Percentiles rank a stretch among this genome's conserved stretches.
Conservation (phyloP, 1,140 invertebrate genomes). For the Micrasema minimum region DNA sequence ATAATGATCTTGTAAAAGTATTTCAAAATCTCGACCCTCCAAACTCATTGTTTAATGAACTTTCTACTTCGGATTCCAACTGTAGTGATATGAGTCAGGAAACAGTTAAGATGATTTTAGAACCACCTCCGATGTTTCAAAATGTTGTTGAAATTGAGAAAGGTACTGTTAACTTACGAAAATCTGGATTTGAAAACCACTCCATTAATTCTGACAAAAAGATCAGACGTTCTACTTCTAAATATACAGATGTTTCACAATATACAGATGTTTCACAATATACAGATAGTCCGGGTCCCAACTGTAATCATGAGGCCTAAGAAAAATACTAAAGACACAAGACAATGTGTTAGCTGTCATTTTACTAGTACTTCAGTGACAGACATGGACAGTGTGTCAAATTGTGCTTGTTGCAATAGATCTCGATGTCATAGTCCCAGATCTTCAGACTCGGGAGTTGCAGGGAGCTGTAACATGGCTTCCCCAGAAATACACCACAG, state of each 20-base stretch:
- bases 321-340: constrained; percentile 44
- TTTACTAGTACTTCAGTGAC: constrained; percentile 58
- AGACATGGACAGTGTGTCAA: constrained; percentile 52
- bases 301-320: constrained; percentile 18
- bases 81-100: constrained; percentile 56
- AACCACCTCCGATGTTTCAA: constrained; percentile 69
- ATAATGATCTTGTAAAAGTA: constrained; percentile 50
- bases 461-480: constrained; percentile 78
- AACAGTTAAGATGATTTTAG: constrained; percentile 62
- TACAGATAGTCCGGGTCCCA: constrained; percentile 35
- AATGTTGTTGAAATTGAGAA: constrained; percentile 63
- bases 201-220: constrained; percentile 65
- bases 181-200: constrained; percentile 57
- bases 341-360: constrained; percentile 66
- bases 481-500: constrained; percentile 70
- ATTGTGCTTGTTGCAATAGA: constrained; percentile 71
- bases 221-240: constrained; percentile 61
- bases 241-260: constrained; percentile 57
- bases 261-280: constrained; percentile 28
- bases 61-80: constrained; percentile 53
- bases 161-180: constrained; percentile 60
- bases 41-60: constrained; percentile 38
- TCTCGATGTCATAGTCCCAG: constrained; percentile 71
- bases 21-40: constrained; percentile 60
- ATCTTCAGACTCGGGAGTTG: constrained; percentile 86